phyloP scores from a whole-genome alignment of 2,113 vertebrate genomes.

The Leptobrachium ailaonicum region DNA sequence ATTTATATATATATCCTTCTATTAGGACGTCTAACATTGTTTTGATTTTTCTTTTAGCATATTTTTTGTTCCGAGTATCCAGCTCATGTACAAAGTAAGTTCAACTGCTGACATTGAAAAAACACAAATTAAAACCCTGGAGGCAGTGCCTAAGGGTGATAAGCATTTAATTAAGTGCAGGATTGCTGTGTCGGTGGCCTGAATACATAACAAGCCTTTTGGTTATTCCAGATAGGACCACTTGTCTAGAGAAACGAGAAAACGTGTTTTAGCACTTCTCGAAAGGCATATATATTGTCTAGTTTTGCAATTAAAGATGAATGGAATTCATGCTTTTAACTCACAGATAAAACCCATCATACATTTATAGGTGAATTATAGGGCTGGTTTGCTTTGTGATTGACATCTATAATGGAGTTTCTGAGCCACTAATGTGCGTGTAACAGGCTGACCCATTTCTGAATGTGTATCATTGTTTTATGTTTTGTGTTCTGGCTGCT shows the following conservation, averaged over 20 bases:
- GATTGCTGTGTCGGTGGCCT: not conserved
- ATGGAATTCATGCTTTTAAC: conserved; percentile 52
- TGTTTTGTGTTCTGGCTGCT: too few species aligned
- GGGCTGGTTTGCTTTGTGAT: conserved; percentile 60
- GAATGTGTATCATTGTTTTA: not conserved
- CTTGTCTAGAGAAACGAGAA: conserved; percentile 55
- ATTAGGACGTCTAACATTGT: too few species aligned
- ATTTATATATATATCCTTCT: not conserved
- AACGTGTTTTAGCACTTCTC: conserved; percentile 42
- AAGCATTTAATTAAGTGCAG: conserved; percentile 54
- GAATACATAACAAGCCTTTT: conserved; percentile 39
- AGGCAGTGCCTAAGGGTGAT: conserved; percentile 57
- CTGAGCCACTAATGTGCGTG: conserved; percentile 58
- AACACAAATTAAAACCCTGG: conserved; percentile 48
- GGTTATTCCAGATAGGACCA: conserved; percentile 46
- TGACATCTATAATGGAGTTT: conserved; percentile 64
- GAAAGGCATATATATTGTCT: conserved; percentile 55
- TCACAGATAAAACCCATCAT: conserved; percentile 48
- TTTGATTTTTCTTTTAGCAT: not conserved
- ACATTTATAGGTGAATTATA: conserved; percentile 56
- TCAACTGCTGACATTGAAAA: conserved; percentile 57
- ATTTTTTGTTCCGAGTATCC: not conserved
- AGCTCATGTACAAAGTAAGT: conserved; percentile 35
- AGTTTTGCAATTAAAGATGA: conserved; percentile 56
- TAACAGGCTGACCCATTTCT: conserved; percentile 65